These are phyloP conservation scores for Deroptyus accipitrinus DNA, from an alignment of 2,113 vertebrate species.

Conservation along the genomic window DNA sequence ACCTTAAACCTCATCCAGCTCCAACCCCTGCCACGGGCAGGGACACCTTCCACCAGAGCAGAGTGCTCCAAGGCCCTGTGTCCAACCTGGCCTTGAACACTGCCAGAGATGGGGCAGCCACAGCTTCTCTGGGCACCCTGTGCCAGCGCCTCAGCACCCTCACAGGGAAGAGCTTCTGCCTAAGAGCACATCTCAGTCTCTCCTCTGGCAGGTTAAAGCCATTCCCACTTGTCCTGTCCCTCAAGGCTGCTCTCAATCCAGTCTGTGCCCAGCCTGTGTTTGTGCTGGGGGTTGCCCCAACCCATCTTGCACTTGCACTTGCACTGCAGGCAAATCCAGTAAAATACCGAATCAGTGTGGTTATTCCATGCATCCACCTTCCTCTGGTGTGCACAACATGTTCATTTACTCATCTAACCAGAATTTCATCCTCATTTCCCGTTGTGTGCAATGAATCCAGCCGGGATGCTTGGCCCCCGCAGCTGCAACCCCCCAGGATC, in stretches of 20 bases:
- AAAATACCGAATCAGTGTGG: background rate
- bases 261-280: background rate
- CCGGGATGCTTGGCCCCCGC: rapidly evolving
- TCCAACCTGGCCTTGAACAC: too few species aligned
- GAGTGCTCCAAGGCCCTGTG: background rate
- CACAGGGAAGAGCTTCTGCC: background rate
- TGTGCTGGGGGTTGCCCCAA: background rate
- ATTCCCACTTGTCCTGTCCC: background rate
- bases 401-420: background rate
- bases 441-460: background rate
- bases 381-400: background rate
- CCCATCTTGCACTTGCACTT: background rate
- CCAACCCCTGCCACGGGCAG: background rate
- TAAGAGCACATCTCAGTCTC: too few species aligned
- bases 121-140: background rate
- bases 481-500: background rate
- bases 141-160: background rate
- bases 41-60: rapidly evolving
- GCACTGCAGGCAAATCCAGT: background rate
- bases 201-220: background rate
- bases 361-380: background rate
- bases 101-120: background rate
- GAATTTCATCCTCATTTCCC: background rate
- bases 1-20: rapidly evolving
- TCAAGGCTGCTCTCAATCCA: background rate